Evolutionary conservation across 1,140 invertebrate species (phyloP).

Genomic region (Spodoptera litura): DNA sequence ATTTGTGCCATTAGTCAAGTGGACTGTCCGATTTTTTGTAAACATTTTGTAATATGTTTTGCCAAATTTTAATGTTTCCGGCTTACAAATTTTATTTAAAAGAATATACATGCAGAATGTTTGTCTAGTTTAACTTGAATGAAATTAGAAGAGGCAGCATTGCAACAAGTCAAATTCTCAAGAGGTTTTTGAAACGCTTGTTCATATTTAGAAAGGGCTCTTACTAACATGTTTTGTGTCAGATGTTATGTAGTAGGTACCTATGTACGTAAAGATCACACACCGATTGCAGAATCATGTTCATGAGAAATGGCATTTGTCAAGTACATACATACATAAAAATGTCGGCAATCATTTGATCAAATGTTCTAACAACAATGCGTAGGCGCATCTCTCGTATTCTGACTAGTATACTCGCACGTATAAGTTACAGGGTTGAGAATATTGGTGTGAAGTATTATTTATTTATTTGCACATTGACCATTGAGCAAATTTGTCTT

Average conservation of each 20-base stretch:
- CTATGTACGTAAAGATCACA: conserved; percentile 23
- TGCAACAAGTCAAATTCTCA: neutral
- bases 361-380: conserved; percentile 18
- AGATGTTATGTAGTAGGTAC: conserved; percentile 10
- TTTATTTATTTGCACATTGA: neutral
- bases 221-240: neutral
- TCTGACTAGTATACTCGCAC: conserved; percentile 10
- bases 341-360: conserved; percentile 7
- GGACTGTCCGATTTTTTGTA: too few relatives aligned
- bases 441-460: neutral
- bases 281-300: conserved; percentile 32
- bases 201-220: conserved; percentile 24
- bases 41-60: too few relatives aligned
- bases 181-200: conserved; percentile 13
- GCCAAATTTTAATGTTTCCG: neutral
- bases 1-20: too few relatives aligned
- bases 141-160: neutral
- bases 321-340: neutral
- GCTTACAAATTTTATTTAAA: neutral
- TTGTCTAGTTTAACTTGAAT: neutral
- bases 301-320: conserved; percentile 21
- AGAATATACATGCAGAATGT: neutral
- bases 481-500: neutral
- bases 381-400: conserved; percentile 33
- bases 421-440: conserved; percentile 1